Conservation (phyloP, 2,113 vertebrate genomes). For the Australoheros scitulus region DNA sequence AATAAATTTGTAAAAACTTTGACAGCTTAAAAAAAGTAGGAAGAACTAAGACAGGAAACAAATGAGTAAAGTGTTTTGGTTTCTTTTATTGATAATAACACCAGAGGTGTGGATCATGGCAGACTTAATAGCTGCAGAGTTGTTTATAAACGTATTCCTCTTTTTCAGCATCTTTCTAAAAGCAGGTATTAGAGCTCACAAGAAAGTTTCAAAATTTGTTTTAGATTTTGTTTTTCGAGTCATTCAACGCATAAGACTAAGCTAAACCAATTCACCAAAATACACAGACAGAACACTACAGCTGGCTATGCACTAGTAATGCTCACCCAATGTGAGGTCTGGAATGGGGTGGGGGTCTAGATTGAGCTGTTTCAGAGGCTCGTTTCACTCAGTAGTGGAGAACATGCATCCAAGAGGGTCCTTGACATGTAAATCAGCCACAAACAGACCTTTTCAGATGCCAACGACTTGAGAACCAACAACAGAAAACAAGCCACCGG, state of each 20-base stretch:
- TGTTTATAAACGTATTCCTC: constrained; percentile 32
- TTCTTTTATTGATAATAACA: background rate
- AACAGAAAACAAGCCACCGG: constrained; percentile 53
- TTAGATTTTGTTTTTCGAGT: background rate
- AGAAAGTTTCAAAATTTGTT: constrained; percentile 13
- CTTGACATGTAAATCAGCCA: constrained; percentile 70
- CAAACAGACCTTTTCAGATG: constrained; percentile 52
- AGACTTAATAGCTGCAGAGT: constrained; percentile 25
- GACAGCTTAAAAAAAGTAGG: background rate
- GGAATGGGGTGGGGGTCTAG: constrained; percentile 19
- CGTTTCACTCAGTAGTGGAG: constrained; percentile 27
- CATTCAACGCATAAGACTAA: constrained; percentile 19
- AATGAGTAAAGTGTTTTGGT: background rate
- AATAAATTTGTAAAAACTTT: background rate
- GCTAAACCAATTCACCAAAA: background rate
- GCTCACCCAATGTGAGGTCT: constrained; percentile 28
- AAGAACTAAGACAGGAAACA: background rate
- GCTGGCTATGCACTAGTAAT: background rate
- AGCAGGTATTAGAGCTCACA: constrained; percentile 26
- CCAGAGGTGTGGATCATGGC: background rate
- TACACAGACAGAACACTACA: background rate
- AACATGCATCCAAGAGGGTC: constrained; percentile 52
- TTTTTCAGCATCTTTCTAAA: constrained; percentile 14
- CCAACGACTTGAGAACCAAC: constrained; percentile 50
- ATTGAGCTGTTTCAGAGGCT: constrained; percentile 59